phyloP scores from a whole-genome alignment of 1,140 invertebrate genomes.

The Papilio glaucus region DNA sequence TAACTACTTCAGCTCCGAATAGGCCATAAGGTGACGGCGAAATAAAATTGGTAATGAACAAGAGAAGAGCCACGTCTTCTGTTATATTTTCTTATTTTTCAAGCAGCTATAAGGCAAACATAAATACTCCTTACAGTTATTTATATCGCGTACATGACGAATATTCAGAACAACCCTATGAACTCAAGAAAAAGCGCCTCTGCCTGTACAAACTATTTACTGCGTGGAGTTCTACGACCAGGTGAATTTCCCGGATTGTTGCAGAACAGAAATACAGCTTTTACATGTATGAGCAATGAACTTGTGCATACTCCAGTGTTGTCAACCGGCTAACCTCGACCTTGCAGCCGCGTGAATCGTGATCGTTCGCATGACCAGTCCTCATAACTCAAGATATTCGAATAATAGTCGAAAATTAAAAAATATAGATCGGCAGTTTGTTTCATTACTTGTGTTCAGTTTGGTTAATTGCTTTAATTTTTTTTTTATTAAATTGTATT shows the following conservation, averaged over 20 bases:
- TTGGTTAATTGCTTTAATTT: too few relatives aligned
- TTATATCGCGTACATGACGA: too few relatives aligned
- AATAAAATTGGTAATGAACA: conserved; percentile 46
- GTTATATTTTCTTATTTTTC: not conserved
- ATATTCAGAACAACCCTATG: too few relatives aligned
- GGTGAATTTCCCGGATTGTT: too few relatives aligned
- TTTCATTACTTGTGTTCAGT: too few relatives aligned
- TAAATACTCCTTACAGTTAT: too few relatives aligned
- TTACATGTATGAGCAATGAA: conserved; percentile 43
- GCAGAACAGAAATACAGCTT: not conserved
- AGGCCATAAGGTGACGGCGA: conserved; percentile 52
- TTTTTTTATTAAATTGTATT: too few relatives aligned
- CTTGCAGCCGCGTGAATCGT: conserved; percentile 7
- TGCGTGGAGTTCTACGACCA: too few relatives aligned
- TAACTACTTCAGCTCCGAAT: conserved; percentile 50
- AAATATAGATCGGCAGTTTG: too few relatives aligned
- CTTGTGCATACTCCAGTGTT: conserved; percentile 36
- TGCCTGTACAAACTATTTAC: conserved; percentile 34
- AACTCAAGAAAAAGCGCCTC: too few relatives aligned
- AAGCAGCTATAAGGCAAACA: not conserved
- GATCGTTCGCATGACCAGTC: too few relatives aligned
- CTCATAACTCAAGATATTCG: not conserved
- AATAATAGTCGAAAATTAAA: too few relatives aligned
- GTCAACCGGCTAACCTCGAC: conserved; percentile 38
- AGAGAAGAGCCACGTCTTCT: not conserved